Evolutionary conservation across 2,797 vertebrate genomes (phyloP).

Genomic region (Phrynocephalus forsythii): DNA sequence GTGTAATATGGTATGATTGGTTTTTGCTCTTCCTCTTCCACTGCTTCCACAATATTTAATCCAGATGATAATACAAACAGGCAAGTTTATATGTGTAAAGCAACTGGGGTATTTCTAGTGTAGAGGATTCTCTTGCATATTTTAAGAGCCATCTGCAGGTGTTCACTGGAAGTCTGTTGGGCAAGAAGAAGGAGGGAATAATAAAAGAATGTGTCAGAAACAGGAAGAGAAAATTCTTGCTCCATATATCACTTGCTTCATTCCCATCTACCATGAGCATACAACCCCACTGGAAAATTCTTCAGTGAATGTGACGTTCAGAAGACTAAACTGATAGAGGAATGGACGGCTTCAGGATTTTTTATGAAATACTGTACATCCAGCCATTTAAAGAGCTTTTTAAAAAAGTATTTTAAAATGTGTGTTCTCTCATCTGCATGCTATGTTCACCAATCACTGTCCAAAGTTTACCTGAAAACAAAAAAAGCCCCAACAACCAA

Average conservation of each 20-base stretch:
- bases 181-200: neutral
- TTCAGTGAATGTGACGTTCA: neutral
- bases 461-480: neutral
- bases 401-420: neutral
- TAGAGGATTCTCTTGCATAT: neutral
- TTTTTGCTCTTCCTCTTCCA: neutral
- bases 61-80: neutral
- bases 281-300: neutral
- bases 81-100: neutral
- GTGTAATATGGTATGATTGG: too few relatives aligned
- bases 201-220: too few relatives aligned
- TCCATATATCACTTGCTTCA: neutral
- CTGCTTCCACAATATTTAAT: neutral
- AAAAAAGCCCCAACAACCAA: neutral
- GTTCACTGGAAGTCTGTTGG: neutral
- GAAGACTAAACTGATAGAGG: neutral
- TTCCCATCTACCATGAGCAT: neutral
- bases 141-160: neutral
- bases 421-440: neutral
- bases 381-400: neutral
- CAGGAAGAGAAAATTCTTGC: neutral
- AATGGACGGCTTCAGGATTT: neutral
- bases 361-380: neutral
- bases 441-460: neutral
- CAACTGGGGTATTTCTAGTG: neutral